Percentiles rank a stretch among this genome's conserved stretches.
Conservation (phyloP, 2,797 vertebrate species). For the Coregonus suidteri region DNA sequence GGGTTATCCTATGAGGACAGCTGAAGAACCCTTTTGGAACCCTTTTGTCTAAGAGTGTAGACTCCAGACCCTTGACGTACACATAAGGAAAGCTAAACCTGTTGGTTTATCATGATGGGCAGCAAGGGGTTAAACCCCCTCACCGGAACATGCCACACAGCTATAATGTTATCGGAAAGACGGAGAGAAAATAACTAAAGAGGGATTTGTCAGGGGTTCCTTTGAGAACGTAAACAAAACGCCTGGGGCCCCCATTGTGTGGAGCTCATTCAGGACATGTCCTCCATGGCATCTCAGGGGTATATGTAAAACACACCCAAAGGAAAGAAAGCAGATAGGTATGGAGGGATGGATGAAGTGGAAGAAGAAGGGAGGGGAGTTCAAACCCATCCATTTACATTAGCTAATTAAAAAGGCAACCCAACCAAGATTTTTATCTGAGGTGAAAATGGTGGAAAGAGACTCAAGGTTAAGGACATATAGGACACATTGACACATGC, state of each 20-base stretch:
- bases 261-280: slow-evolving; percentile 10
- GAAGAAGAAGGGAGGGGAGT: neutral
- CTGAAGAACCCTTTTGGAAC: too few species aligned
- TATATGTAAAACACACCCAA: neutral
- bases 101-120: neutral
- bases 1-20: too few species aligned
- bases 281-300: neutral
- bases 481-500: neutral
- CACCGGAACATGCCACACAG: slow-evolving; percentile 2
- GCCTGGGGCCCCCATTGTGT: neutral
- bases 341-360: neutral
- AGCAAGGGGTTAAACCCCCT: neutral
- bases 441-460: neutral
- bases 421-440: neutral
- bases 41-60: too few species aligned
- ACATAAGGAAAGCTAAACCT: neutral
- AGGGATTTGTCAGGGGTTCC: neutral
- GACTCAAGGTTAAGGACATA: neutral
- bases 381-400: slow-evolving; percentile 4
- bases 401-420: slow-evolving; percentile 13
- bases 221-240: slow-evolving; percentile 7
- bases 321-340: neutral
- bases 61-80: neutral
- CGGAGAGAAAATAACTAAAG: slow-evolving; percentile 4
- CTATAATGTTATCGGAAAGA: neutral